phyloP scores from a whole-genome alignment of 92 coral and sea anemone species.

The Parazoanthus atlanticus region DNA sequence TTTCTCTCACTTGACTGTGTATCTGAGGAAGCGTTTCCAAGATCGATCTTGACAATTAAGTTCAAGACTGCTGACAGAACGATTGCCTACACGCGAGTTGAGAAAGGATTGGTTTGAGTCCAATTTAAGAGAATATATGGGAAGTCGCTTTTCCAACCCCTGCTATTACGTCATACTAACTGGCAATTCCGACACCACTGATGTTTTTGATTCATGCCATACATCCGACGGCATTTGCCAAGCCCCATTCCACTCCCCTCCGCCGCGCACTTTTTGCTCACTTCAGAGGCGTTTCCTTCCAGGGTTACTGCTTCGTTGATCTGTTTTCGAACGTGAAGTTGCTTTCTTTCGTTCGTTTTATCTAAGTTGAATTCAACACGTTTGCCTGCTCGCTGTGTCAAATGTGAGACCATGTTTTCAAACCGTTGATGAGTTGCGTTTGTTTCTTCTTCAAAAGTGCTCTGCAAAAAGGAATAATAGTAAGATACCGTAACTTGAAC shows the following conservation, averaged over 20 bases:
- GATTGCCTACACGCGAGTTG: too few species aligned
- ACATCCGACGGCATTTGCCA: constrained; percentile 36
- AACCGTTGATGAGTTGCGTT: background rate
- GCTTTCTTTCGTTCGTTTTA: background rate
- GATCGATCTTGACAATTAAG: too few species aligned
- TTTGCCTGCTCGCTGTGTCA: background rate
- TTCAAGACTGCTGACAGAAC: too few species aligned
- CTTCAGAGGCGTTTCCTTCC: background rate
- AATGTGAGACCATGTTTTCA: background rate
- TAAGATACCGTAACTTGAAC: background rate
- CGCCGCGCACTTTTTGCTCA: background rate
- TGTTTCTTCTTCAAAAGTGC: background rate
- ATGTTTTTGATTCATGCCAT: constrained; percentile 19
- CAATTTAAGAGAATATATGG: too few species aligned
- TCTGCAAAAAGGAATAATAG: background rate
- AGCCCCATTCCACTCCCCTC: background rate
- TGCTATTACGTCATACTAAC: background rate
- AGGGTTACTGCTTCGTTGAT: background rate
- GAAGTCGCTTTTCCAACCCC: too few species aligned
- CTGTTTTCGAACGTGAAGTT: background rate
- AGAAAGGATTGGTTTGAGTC: too few species aligned
- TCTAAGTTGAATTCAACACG: background rate
- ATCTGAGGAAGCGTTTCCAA: too few species aligned
- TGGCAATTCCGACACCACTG: constrained; percentile 50
- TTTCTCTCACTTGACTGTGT: too few species aligned